These are phyloP conservation scores for Hymenochirus boettgeri DNA, from an alignment of 2,113 vertebrate species.

Conservation along the genomic window DNA sequence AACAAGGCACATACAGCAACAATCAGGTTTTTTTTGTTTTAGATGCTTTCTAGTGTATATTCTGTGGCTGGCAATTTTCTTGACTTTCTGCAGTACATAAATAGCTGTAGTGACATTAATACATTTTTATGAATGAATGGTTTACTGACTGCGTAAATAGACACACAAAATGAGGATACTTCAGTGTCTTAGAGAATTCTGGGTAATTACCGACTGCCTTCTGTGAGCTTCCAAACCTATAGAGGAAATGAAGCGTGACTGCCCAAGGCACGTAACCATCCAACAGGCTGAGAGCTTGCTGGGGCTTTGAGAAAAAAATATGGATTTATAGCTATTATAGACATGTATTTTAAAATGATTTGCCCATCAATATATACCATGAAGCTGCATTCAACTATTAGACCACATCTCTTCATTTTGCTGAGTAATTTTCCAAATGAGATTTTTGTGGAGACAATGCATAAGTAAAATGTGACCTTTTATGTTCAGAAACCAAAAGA, in stretches of 20 bases:
- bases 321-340: slow-evolving; percentile 40
- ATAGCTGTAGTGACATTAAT: slow-evolving; percentile 57
- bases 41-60: slow-evolving; percentile 52
- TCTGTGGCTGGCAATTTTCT: too few species aligned
- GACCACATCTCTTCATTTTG: slow-evolving; percentile 41
- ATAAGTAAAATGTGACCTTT: slow-evolving; percentile 8
- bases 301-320: slow-evolving; percentile 44
- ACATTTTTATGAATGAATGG: slow-evolving; percentile 48
- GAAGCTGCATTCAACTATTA: slow-evolving; percentile 26
- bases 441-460: background rate
- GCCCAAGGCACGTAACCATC: slow-evolving; percentile 14
- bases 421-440: slow-evolving; percentile 13
- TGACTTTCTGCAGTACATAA: slow-evolving; percentile 52
- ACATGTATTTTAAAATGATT: slow-evolving; percentile 45
- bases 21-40: too few species aligned
- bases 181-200: slow-evolving; percentile 19
- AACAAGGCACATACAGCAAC: too few species aligned
- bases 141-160: slow-evolving; percentile 50
- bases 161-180: slow-evolving; percentile 44
- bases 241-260: slow-evolving; percentile 35
- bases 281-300: slow-evolving; percentile 44
- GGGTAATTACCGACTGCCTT: slow-evolving; percentile 44
- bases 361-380: slow-evolving; percentile 37
- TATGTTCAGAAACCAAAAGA: background rate
- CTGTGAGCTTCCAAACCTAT: slow-evolving; percentile 3